A percentile compares a stretch with the other conserved stretches of the same genome.
phyloP scores from a whole-genome alignment of 2,797 vertebrate species.

The Xyrichtys novacula region DNA sequence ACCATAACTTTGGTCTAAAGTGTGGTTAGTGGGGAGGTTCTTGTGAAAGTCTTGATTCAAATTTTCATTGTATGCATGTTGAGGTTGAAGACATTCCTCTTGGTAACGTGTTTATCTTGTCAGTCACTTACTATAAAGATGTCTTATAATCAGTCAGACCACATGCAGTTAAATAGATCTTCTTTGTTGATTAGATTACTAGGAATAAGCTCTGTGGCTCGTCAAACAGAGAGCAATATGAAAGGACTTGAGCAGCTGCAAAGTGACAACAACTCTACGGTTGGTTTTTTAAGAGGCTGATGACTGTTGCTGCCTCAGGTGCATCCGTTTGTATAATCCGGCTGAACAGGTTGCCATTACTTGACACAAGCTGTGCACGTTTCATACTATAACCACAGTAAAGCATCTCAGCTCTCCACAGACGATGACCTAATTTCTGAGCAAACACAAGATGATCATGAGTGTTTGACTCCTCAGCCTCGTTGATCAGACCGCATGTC shows the following conservation, averaged over 20 bases:
- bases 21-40: too few relatives aligned
- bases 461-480: constrained; percentile 39
- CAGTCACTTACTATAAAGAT: background rate
- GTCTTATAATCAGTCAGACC: constrained; percentile 21
- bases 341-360: constrained; percentile 69
- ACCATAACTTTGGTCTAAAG: too few relatives aligned
- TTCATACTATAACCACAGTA: background rate
- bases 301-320: constrained; percentile 75
- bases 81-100: constrained; percentile 2
- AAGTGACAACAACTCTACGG: constrained; percentile 10
- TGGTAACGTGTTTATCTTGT: constrained; percentile 1
- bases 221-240: constrained; percentile 32
- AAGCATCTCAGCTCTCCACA: constrained; percentile 28
- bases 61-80: background rate
- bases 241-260: background rate
- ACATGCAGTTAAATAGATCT: constrained; percentile 17
- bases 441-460: constrained; percentile 25
- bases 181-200: constrained; percentile 49
- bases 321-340: constrained; percentile 59
- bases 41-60: too few relatives aligned
- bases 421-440: constrained; percentile 51
- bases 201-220: constrained; percentile 1
- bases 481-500: constrained; percentile 37
- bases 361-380: constrained; percentile 27
- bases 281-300: constrained; percentile 31